phyloP scores from a whole-genome alignment of 2,113 vertebrate species.

The Rissa tridactyla region DNA sequence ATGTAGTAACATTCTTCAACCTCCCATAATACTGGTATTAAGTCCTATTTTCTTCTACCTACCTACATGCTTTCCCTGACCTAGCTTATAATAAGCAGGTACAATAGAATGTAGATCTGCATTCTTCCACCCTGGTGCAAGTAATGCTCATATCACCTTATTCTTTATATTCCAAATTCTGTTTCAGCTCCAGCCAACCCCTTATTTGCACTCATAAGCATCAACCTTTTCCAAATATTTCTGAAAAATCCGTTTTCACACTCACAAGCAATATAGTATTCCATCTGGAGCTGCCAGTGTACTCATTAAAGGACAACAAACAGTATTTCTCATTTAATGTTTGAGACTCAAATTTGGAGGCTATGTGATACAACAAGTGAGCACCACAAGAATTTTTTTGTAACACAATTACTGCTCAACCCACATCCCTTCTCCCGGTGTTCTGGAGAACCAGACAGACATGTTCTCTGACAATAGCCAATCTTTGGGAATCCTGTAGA shows the following conservation, averaged over 20 bases:
- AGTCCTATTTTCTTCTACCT: not conserved
- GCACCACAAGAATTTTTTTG: not conserved
- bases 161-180: not conserved
- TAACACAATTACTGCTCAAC: not conserved
- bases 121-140: not conserved
- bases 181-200: not conserved
- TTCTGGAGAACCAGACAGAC: not conserved
- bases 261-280: not conserved
- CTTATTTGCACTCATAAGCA: not conserved
- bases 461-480: not conserved
- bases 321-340: not conserved
- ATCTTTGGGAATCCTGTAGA: not conserved
- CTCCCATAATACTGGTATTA: not conserved
- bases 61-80: not conserved
- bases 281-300: not conserved
- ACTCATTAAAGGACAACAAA: not conserved
- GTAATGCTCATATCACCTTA: not conserved
- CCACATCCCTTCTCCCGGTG: accelerated
- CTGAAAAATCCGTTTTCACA: not conserved
- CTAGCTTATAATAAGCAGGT: not conserved
- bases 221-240: not conserved
- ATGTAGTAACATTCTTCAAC: not conserved
- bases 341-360: not conserved
- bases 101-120: not conserved
- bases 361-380: not conserved